Evolutionary conservation across 2,113 vertebrate genomes (phyloP).

Genomic region (Gobiocypris rarus): DNA sequence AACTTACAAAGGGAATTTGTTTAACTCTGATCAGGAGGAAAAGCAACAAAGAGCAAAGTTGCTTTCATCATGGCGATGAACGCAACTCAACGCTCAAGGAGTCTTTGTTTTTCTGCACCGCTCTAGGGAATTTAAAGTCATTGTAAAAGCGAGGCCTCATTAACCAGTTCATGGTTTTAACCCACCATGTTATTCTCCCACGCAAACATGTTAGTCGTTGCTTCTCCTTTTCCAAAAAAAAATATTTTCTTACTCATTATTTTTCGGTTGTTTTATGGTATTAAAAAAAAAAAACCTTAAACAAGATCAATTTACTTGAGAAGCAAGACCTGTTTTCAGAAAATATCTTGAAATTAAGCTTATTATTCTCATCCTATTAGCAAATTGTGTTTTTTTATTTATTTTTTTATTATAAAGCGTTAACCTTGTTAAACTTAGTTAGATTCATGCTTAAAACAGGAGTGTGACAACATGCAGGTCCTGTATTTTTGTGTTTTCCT

Average conservation of each 20-base stretch:
- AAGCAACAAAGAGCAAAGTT: constrained; percentile 28
- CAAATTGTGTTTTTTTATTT: background rate
- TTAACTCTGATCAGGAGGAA: constrained; percentile 33
- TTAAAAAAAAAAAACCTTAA: background rate
- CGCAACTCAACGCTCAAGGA: constrained; percentile 21
- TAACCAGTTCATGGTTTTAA: constrained; percentile 13
- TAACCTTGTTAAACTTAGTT: background rate
- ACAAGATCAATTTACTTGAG: background rate
- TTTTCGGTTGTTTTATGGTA: background rate
- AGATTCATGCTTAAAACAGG: background rate
- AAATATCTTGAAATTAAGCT: background rate
- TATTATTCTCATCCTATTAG: background rate
- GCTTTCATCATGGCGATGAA: constrained; percentile 26
- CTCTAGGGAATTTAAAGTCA: background rate
- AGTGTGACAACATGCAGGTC: no score
- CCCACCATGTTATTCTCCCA: background rate
- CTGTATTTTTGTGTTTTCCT: background rate
- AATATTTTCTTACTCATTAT: background rate
- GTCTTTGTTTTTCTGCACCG: constrained; percentile 22
- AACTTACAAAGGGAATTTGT: constrained; percentile 22
- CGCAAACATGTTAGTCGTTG: background rate
- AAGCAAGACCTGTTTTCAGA: background rate
- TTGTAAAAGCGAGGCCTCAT: background rate
- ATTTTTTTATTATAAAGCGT: background rate
- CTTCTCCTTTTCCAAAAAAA: background rate